Evolutionary conservation across 2,888 invertebrate species (phyloP).

Genomic region (Agrenia bidenticulata): DNA sequence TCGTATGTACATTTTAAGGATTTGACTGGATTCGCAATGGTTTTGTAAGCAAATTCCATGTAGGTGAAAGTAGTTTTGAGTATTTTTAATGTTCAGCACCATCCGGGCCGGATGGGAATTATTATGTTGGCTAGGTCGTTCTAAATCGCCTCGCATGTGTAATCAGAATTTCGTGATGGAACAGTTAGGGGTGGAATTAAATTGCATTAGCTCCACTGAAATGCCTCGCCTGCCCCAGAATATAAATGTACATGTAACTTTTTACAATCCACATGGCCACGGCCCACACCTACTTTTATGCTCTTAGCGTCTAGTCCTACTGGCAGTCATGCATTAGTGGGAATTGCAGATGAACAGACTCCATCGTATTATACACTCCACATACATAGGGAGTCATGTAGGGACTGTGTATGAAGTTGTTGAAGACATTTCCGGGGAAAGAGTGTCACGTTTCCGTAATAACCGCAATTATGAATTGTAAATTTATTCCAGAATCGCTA

Average conservation of each 20-base stretch:
- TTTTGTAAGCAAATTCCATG: too few species aligned
- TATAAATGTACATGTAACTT: neutral
- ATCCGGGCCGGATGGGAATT: slow-evolving; percentile 6
- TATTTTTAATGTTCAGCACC: too few species aligned
- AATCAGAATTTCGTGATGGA: slow-evolving; percentile 4
- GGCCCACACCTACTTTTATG: slow-evolving; percentile 19
- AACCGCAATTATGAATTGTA: slow-evolving; percentile 16
- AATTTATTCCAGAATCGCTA: slow-evolving; percentile 4
- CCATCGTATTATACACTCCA: too few species aligned
- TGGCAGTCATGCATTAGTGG: too few species aligned
- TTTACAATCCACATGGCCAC: slow-evolving; percentile 3
- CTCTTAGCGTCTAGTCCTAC: slow-evolving; percentile 3
- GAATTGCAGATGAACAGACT: too few species aligned
- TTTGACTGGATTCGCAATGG: too few species aligned
- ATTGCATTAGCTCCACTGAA: neutral
- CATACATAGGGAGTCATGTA: too few species aligned
- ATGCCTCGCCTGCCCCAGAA: neutral
- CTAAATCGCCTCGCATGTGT: slow-evolving; percentile 9
- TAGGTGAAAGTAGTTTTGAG: too few species aligned
- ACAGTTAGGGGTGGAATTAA: slow-evolving; percentile 6
- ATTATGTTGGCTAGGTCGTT: too few species aligned
- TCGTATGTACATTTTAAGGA: too few species aligned
- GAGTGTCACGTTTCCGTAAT: slow-evolving; percentile 20
- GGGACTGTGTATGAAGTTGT: too few species aligned
- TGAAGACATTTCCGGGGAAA: neutral